Evolutionary conservation across 1,140 invertebrate species (phyloP).

Genomic region (Drosophila kepulauana): DNA sequence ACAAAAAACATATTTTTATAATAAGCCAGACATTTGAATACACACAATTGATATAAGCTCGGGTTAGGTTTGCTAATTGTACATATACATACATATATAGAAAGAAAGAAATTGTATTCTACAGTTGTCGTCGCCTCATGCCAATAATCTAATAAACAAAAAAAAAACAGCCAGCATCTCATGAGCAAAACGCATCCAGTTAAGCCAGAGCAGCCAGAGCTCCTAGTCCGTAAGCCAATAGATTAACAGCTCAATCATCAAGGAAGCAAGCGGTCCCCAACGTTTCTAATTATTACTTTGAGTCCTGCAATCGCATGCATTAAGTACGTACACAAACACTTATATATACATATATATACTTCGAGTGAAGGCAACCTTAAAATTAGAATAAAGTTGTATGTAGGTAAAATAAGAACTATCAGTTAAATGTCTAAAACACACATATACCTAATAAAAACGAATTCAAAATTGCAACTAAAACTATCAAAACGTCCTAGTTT

Average conservation of each 20-base stretch:
- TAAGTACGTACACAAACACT: slow-evolving; percentile 2
- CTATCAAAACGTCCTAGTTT: too few relatives aligned
- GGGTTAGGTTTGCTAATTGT: slow-evolving; percentile 63
- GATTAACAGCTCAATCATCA: slow-evolving; percentile 6
- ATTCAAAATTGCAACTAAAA: slow-evolving; percentile 69
- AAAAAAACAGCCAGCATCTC: slow-evolving; percentile 48
- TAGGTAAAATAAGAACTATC: slow-evolving; percentile 64
- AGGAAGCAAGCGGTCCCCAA: slow-evolving; percentile 21
- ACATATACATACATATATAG: slow-evolving; percentile 36
- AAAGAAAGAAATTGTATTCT: slow-evolving; percentile 15
- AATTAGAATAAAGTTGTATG: slow-evolving; percentile 53
- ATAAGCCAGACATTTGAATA: slow-evolving; percentile 13
- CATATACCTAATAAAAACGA: slow-evolving; percentile 70
- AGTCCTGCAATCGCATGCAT: slow-evolving; percentile 36
- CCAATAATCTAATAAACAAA: slow-evolving; percentile 2
- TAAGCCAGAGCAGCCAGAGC: slow-evolving; percentile 24
- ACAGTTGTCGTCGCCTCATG: slow-evolving; percentile 16
- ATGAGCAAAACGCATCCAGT: slow-evolving; percentile 38
- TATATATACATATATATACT: slow-evolving; percentile 16
- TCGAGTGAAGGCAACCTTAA: slow-evolving; percentile 50
- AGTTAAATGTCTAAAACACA: slow-evolving; percentile 62
- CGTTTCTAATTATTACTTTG: slow-evolving; percentile 6
- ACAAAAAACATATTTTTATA: slow-evolving; percentile 58
- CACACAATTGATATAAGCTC: slow-evolving; percentile 33
- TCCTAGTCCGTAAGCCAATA: slow-evolving; percentile 50